These are phyloP conservation scores for Pluvialis apricaria DNA, from an alignment of 2,113 vertebrate species.

Conservation along the genomic window DNA sequence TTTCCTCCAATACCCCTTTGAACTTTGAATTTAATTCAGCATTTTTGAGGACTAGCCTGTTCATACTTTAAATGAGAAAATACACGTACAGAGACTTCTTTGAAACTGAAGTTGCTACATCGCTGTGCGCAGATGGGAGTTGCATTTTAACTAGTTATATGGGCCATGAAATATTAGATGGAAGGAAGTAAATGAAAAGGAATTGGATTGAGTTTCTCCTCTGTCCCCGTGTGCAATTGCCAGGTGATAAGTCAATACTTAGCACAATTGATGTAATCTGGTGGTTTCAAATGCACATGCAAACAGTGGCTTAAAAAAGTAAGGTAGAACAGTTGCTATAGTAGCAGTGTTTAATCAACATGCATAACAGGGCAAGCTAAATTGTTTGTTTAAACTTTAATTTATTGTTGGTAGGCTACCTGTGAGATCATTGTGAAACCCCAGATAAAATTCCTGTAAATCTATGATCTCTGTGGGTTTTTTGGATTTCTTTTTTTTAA, in stretches of 20 bases:
- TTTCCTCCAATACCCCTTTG: not conserved
- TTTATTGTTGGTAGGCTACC: conserved; percentile 29
- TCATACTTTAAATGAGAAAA: not conserved
- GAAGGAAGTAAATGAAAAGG: conserved; percentile 51
- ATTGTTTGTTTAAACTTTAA: conserved; percentile 33
- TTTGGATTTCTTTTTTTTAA: not conserved
- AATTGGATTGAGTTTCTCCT: conserved; percentile 64
- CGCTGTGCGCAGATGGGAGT: not conserved
- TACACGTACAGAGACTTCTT: not conserved
- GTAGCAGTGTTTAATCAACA: not conserved
- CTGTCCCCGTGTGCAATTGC: conserved; percentile 11
- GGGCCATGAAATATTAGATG: conserved; percentile 7
- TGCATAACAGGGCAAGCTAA: not conserved
- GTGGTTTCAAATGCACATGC: conserved; percentile 70
- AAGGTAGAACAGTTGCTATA: conserved; percentile 18
- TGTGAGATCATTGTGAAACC: not conserved
- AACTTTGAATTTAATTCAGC: not conserved
- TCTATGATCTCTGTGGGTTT: not conserved
- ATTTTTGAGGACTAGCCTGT: not conserved
- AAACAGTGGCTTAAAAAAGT: conserved; percentile 46
- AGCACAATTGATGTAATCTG: conserved; percentile 62
- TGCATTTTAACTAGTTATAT: conserved; percentile 27
- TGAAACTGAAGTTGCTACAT: not conserved
- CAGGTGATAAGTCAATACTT: conserved; percentile 69
- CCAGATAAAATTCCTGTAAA: conserved; percentile 2